Percentiles rank a stretch among this genome's conserved stretches.
These are phyloP conservation scores for Sapajus apella DNA, from an alignment of 2,113 vertebrate genomes.

Conservation along the genomic window DNA sequence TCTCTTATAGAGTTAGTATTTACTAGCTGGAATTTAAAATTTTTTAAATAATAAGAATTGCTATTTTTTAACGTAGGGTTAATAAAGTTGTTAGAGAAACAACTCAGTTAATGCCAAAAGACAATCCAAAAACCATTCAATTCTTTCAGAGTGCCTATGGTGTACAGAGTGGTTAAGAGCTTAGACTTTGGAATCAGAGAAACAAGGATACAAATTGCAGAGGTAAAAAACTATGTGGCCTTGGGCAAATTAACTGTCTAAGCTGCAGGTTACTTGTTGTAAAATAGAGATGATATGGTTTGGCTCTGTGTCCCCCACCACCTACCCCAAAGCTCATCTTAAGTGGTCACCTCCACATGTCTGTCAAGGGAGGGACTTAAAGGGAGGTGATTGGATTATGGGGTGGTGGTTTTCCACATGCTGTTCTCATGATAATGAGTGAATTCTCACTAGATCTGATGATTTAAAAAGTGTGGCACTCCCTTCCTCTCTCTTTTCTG, in stretches of 20 bases:
- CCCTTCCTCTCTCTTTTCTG: too few species aligned
- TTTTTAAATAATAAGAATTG: neutral
- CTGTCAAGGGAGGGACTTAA: neutral
- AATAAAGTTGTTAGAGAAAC: neutral
- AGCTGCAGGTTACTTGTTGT: neutral
- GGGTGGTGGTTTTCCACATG: too few species aligned
- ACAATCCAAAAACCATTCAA: neutral
- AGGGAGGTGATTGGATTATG: too few species aligned
- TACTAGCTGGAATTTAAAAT: neutral
- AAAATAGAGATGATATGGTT: neutral
- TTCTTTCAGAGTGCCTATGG: neutral
- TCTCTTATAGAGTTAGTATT: neutral
- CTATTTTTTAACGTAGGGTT: neutral
- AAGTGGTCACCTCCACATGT: too few species aligned
- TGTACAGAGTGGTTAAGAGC: neutral
- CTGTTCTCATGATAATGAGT: too few species aligned
- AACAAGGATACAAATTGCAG: neutral
- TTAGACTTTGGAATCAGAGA: neutral
- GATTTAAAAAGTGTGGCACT: too few species aligned
- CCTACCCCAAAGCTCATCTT: too few species aligned
- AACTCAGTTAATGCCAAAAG: neutral
- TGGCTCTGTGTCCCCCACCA: too few species aligned
- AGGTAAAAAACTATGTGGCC: neutral
- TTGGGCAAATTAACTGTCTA: neutral
- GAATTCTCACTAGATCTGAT: too few species aligned